Evolutionary conservation across 2,797 vertebrate species (phyloP).

Genomic region (Columba guinea): DNA sequence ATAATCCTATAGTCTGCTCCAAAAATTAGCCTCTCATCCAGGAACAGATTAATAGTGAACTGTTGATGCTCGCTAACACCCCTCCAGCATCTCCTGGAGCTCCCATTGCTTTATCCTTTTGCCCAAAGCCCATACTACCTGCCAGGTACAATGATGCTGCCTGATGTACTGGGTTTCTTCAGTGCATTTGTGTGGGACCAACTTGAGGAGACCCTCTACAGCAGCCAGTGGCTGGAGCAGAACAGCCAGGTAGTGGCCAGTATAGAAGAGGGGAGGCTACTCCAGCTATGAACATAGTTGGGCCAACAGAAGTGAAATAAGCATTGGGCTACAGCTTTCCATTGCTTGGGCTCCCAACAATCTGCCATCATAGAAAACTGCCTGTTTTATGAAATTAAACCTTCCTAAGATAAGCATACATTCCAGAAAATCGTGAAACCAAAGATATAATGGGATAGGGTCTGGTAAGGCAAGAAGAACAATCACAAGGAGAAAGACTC

Average conservation of each 20-base stretch:
- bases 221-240: background rate
- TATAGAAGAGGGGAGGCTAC: background rate
- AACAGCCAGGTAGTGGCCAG: background rate
- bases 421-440: background rate
- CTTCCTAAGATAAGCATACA: background rate
- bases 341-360: background rate
- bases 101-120: background rate
- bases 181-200: background rate
- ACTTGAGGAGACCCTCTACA: background rate
- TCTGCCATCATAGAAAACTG: background rate
- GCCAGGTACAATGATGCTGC: accelerated
- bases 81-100: background rate
- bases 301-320: background rate
- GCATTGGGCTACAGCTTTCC: background rate
- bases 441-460: background rate
- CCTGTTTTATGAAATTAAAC: background rate
- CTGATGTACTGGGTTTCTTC: background rate
- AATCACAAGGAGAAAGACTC: background rate
- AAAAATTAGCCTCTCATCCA: background rate
- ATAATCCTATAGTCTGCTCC: background rate
- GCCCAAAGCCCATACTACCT: background rate
- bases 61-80: accelerated
- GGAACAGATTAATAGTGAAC: background rate
- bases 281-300: background rate
- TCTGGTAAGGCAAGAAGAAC: background rate